A percentile compares a stretch with the other conserved stretches of the same genome.
Conservation (phyloP, 2,113 vertebrate genomes). For the Gambusia holbrooki region DNA sequence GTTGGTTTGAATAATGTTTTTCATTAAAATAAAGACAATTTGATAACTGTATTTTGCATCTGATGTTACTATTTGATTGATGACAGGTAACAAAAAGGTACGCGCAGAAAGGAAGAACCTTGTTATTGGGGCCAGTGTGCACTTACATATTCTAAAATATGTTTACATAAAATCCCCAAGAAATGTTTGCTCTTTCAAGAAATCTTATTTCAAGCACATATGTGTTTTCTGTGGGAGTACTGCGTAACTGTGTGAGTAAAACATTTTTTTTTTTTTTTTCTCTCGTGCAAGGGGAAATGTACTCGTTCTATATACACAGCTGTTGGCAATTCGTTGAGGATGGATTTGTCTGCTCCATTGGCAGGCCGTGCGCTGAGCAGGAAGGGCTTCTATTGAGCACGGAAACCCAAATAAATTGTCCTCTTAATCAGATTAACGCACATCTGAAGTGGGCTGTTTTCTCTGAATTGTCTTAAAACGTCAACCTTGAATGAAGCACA, state of each 20-base stretch:
- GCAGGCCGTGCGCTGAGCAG: conserved; percentile 44
- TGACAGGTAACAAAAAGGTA: no score
- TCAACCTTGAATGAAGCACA: conserved; percentile 47
- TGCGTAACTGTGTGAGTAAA: conserved; percentile 53
- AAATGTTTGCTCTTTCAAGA: background rate
- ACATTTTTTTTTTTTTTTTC: conserved; percentile 25
- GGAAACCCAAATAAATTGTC: conserved; percentile 75
- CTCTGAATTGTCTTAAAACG: conserved; percentile 47
- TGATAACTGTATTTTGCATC: no score
- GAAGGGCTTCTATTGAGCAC: conserved; percentile 58
- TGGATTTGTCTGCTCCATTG: conserved; percentile 45
- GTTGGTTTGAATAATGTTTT: no score
- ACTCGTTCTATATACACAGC: conserved; percentile 74
- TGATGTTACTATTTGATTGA: no score
- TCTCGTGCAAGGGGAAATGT: conserved; percentile 49
- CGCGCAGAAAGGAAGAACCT: no score
- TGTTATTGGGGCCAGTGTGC: background rate
- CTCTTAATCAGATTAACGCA: conserved; percentile 74
- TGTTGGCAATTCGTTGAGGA: conserved; percentile 64
- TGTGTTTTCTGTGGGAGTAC: conserved; percentile 14
- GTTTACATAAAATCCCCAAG: background rate
- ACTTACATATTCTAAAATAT: background rate
- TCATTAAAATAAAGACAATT: no score
- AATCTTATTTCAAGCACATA: conserved; percentile 2
- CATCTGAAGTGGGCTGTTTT: conserved; percentile 54